Conservation (phyloP, 1,140 invertebrate species). For the Drosophila busckii region DNA sequence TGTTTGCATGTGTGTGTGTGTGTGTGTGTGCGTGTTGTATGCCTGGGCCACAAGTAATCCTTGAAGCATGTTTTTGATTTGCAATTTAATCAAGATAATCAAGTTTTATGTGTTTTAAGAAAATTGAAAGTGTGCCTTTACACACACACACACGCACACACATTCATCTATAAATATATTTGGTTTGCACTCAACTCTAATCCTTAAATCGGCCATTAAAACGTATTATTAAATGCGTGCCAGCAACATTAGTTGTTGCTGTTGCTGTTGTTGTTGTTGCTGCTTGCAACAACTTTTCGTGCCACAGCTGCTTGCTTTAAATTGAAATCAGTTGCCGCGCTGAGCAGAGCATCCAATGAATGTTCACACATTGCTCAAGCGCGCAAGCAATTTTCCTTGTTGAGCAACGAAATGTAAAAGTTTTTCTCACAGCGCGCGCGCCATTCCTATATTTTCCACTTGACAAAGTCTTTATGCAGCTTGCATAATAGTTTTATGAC, state of each 20-base stretch:
- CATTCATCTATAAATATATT: no score
- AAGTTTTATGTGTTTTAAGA: slow-evolving; percentile 76
- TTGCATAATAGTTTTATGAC: slow-evolving; percentile 75
- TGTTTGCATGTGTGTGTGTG: slow-evolving; percentile 4
- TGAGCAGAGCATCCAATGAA: no score
- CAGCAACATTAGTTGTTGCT: no score
- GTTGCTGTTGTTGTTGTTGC: no score
- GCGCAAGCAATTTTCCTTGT: slow-evolving; percentile 59
- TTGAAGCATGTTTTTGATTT: slow-evolving; percentile 77
- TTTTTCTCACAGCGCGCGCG: no score
- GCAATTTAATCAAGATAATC: slow-evolving; percentile 77
- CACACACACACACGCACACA: slow-evolving; percentile 37
- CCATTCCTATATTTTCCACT: slow-evolving; percentile 77
- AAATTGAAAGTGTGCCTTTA: slow-evolving; percentile 72
- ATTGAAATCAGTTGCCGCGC: no score
- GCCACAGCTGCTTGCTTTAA: slow-evolving; percentile 3
- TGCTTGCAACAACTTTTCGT: no score
- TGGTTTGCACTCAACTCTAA: slow-evolving; percentile 39
- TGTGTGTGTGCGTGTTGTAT: slow-evolving; percentile 9
- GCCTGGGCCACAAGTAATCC: slow-evolving; percentile 62
- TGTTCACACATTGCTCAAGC: slow-evolving; percentile 33
- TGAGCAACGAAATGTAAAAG: slow-evolving; percentile 73
- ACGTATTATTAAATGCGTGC: slow-evolving; percentile 61
- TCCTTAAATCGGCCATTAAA: slow-evolving; percentile 63
- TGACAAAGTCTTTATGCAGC: slow-evolving; percentile 76